Conservation (phyloP, 2,113 vertebrate genomes). For the Todiramphus chloris region DNA sequence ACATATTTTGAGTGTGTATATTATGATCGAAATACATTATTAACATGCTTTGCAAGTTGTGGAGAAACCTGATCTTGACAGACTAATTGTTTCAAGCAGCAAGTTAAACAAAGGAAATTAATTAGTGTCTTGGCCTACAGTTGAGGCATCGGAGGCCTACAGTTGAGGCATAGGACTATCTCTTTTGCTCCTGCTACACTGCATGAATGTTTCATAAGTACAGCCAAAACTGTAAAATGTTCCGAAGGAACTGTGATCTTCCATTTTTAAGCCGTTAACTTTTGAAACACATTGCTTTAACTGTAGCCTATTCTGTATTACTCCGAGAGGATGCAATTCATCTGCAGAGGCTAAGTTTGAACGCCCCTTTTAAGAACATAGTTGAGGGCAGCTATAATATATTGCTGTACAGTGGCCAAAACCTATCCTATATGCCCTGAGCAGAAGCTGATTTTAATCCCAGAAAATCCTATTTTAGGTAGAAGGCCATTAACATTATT, state of each 20-base stretch:
- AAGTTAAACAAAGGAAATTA: neutral
- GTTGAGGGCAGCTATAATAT: neutral
- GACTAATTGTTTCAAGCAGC: neutral
- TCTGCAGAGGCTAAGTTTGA: neutral
- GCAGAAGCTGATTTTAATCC: neutral
- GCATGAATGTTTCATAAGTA: neutral
- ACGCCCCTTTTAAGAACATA: neutral
- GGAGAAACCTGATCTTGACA: neutral
- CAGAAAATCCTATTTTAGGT: neutral
- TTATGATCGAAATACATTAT: neutral
- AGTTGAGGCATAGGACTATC: neutral
- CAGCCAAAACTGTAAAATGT: neutral
- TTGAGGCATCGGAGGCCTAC: neutral
- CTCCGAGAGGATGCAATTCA: neutral
- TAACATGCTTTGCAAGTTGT: neutral
- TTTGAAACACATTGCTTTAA: neutral
- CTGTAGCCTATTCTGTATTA: neutral
- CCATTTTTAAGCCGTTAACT: neutral
- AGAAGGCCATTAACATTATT: constrained; percentile 36
- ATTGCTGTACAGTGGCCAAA: neutral
- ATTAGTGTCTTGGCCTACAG: neutral
- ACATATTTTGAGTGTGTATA: neutral
- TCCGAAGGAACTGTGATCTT: neutral
- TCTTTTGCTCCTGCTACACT: neutral
- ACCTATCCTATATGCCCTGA: neutral